Evolutionary conservation across 2,113 vertebrate species (phyloP), one percentile per base, ranked within the genome.

Genomic region (Electrona antarctica): DNA sequence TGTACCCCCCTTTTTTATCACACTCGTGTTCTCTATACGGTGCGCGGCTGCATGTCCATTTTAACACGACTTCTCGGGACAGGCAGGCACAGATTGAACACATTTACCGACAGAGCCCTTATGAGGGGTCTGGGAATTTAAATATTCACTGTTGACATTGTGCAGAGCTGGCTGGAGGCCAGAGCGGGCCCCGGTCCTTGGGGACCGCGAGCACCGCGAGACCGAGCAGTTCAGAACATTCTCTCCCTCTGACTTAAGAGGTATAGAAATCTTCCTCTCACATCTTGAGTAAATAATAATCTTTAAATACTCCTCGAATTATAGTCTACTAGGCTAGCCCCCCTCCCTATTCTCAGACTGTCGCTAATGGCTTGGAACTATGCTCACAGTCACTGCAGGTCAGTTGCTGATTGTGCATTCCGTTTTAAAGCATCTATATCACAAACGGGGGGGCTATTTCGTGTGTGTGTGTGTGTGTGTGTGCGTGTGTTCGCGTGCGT

Each of bases 141-240:
- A 95, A 97, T 97, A 96, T 96, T 97, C 95, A 95, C 93, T 96
- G 95, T 95, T 96, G 96, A 98, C 95, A 95, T 95, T 96, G 94
- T 94, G 94, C 94, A 96, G 95, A 93, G 87, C 90, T 97, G 97
- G 95, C 94, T 0, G 64, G 28, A 78, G 92, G 94, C 96, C 96
- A 96, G 91, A 82, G 78, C 62, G 83, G 77, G 52, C 78, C 77
- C 21, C 58, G 6, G 63, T 89, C 89, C 95, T 93, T 93, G 64
- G 21, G 93, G 93, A 41, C 33, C 33, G 33, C 3, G 33, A 41
- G 33, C 33, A 41, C 33, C 33, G 33, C 33, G 33, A 41, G 93
- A 91, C 89, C 86, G 84, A 91, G 86, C 89, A 83, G 90, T 90
- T 88, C 89, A 85, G 89, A 87, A 76, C 91, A 91, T 93, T 93